phyloP scores from a whole-genome alignment of 2,888 invertebrate species.

The Brassicogethes aeneus region DNA sequence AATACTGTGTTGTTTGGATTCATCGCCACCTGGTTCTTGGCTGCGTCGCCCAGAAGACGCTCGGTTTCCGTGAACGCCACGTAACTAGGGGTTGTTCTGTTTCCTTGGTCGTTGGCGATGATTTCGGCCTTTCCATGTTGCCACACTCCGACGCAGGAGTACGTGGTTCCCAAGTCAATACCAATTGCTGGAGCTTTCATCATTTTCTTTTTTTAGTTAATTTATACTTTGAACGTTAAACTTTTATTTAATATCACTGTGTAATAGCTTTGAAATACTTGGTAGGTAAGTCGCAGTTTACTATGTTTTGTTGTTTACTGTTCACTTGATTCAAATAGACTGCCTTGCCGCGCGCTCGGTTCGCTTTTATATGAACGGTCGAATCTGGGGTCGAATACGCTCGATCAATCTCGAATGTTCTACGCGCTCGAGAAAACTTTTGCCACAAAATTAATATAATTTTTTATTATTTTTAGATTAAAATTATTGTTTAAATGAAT shows the following conservation, averaged over 20 bases:
- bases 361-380: slow-evolving; percentile 12
- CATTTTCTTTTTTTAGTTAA: slow-evolving; percentile 9
- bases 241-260: too few relatives aligned
- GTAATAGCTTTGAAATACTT: neutral
- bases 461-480: too few relatives aligned
- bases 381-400: slow-evolving; percentile 1
- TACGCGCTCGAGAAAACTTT: neutral
- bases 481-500: too few relatives aligned
- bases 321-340: slow-evolving; percentile 7
- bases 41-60: slow-evolving; percentile 56
- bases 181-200: slow-evolving; percentile 50
- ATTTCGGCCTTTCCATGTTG: slow-evolving; percentile 70
- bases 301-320: slow-evolving; percentile 4
- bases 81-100: slow-evolving; percentile 63
- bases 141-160: slow-evolving; percentile 81
- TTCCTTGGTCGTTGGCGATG: slow-evolving; percentile 59
- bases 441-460: too few relatives aligned
- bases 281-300: neutral
- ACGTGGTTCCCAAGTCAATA: slow-evolving; percentile 80
- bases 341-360: slow-evolving; percentile 6
- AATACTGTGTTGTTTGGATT: slow-evolving; percentile 64
- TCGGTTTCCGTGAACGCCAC: slow-evolving; percentile 61
- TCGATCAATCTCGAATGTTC: slow-evolving; percentile 9
- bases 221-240: neutral
- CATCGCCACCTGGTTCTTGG: slow-evolving; percentile 58